Base-by-base conservation (phyloP, 1,140 invertebrate genomes). In the Eurosta solidaginis region DNA sequence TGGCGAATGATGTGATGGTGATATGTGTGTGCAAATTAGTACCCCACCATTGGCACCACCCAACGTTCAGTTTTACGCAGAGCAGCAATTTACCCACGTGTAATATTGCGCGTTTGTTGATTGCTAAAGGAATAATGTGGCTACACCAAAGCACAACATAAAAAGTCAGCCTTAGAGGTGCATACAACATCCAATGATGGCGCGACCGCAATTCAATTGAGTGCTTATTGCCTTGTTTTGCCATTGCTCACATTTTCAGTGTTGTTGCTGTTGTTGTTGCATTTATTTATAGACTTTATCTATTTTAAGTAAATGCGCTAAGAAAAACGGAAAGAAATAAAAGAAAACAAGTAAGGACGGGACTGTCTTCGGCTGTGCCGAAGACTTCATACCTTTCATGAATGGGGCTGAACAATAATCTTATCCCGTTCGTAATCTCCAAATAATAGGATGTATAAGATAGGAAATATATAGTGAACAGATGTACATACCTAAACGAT, bases 291-390 rank as follows among this genome's bases (percentile, higher is more conserved):
- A 47, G 25, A 75, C 40, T 9, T 2, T 47, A 47, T 75, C 47
- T 75, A 75, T 75, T 75, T 75, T 75, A 33, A 75, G 42, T 75
- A 68, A 68, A 68, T 68, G 33, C 59, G 59, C 59, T 27, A 14
- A 20, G n/a, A 59, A 33, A 59, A 33, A 12, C 9, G 3, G 40
- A 40, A 59, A 59, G 22, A 40, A 2, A 10, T 22, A 52, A 22
- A 52, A n/a, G 22, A n/a, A 52, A 52, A 52, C 49, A 22, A 5
- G n/a, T n/a, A n/a, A n/a, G n/a, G n/a, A n/a, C n/a, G n/a, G n/a
- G n/a, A n/a, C n/a, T n/a, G n/a, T n/a, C n/a, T n/a, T n/a, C n/a
- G n/a, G n/a, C n/a, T n/a, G n/a, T n/a, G n/a, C n/a, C n/a, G n/a
- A n/a, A n/a, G n/a, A n/a, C n/a, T n/a, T n/a, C n/a, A n/a, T n/a